Evolutionary conservation across 2,113 vertebrate species (phyloP), one percentile per base, ranked within the genome.

Genomic region (Catharus fuscescens): DNA sequence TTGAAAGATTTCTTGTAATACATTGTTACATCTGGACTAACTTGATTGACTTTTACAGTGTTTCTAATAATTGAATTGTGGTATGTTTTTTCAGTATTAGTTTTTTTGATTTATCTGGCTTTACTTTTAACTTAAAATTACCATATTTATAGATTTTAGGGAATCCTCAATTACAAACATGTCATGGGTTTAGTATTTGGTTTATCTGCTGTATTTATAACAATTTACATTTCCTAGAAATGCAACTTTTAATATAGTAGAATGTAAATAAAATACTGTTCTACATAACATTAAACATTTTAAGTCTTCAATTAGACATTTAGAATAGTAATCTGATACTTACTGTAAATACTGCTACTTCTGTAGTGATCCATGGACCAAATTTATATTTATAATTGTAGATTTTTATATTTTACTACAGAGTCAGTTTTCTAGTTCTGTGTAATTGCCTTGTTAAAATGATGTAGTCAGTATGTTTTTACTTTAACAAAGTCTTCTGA

Each of bases 371-470:
- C 93, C 96, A 98, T 98, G 99, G 98, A 99, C 99, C 99, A 99
- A 99, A 99, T 99, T 99, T 99, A 98, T 99, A 99, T 99, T 99
- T 99, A 99, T 99, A 99, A 99, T 98, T 98, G 98, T 99, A 99
- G 99, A 99, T 98, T 99, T 99, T 99, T 99, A 99, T 99, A 99
- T 99, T 99, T 99, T 98, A 99, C 98, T 98, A 98, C 98, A 95
- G 97, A 98, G 96, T 98, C 97, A 94, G 97, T 99, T 99, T 99
- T 98, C 98, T 99, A 99, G 99, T 98, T 98, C 97, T 97, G 98
- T 98, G 97, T 98, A 97, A 96, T 98, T 98, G 97, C 95, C 97
- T 98, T 98, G 97, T 98, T 98, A 96, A 97, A 98, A 98, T 98
- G 62, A 96, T 93, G 86, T 99, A 98, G 98, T 96, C 85, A 85